phyloP scores from a whole-genome alignment of 2,113 vertebrate genomes.

The Leptodactylus fuscus region DNA sequence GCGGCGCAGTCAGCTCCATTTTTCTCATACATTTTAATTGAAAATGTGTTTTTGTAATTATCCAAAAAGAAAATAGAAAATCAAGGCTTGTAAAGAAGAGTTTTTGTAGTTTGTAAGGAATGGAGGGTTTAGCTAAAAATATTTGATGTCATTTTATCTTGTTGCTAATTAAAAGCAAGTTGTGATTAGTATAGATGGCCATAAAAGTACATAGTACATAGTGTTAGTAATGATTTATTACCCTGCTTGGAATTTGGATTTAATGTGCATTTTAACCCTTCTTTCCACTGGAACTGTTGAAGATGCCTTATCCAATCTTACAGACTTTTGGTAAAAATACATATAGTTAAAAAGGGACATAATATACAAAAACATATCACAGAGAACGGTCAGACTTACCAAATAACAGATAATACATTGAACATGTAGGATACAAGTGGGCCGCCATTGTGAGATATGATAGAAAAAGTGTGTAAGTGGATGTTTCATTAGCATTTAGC shows the following conservation, averaged over 20 bases:
- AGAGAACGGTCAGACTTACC: no score
- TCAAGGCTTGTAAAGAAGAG: slow-evolving; percentile 17
- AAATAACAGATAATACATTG: no score
- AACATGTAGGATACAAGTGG: no score
- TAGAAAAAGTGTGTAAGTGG: no score
- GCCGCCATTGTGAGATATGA: no score
- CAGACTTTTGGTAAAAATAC: no score
- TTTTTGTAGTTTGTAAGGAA: slow-evolving; percentile 4
- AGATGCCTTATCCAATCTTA: no score
- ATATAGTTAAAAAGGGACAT: no score
- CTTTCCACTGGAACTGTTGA: no score
- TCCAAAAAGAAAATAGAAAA: slow-evolving; percentile 21
- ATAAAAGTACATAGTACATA: not conserved
- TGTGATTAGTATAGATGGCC: slow-evolving; percentile 12
- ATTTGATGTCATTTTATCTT: slow-evolving; percentile 27
- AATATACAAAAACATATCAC: no score
- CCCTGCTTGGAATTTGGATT: not conserved
- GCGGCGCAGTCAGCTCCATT: slow-evolving; percentile 10
- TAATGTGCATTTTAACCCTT: not conserved
- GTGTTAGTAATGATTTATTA: slow-evolving; percentile 22
- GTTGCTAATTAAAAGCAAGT: slow-evolving; percentile 30
- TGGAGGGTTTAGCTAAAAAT: slow-evolving; percentile 16
- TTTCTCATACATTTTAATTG: slow-evolving; percentile 41
- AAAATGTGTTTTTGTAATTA: slow-evolving; percentile 46
- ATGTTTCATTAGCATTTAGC: no score